phyloP scores from a whole-genome alignment of 92 coral and sea anemone genomes.

The Metridium senile region DNA sequence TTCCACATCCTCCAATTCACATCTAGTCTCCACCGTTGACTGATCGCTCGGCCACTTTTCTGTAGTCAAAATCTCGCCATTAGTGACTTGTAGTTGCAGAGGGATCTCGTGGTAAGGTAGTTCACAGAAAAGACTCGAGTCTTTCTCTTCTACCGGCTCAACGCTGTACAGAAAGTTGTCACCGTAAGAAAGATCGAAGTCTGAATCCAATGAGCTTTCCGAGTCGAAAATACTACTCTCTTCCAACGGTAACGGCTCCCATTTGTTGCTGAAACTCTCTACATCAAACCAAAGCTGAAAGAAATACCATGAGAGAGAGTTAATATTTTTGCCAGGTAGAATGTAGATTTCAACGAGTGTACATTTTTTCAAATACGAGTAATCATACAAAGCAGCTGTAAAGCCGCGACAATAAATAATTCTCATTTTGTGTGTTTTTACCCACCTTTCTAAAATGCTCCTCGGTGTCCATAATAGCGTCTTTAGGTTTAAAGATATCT shows the following conservation, averaged over 20 bases:
- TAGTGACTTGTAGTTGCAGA: conserved; percentile 56
- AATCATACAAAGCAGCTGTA: conserved; percentile 2
- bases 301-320: no score
- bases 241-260: conserved; percentile 66
- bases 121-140: conserved; percentile 66
- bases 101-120: conserved; percentile 66
- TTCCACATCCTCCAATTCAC: conserved; percentile 56
- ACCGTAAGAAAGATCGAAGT: conserved; percentile 78
- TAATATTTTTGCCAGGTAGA: no score
- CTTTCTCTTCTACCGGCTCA: conserved; percentile 74
- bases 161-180: conserved; percentile 80
- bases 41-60: conserved; percentile 12
- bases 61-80: conserved; percentile 51
- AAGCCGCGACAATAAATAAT: neutral
- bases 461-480: conserved; percentile 85
- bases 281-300: conserved; percentile 83
- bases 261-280: conserved; percentile 67
- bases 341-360: neutral
- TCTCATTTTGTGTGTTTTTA: neutral
- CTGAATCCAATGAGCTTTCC: conserved; percentile 90
- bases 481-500: conserved; percentile 89
- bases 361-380: conserved; percentile 17
- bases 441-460: conserved; percentile 94
- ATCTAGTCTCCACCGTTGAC: conserved; percentile 6
- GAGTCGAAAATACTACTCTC: conserved; percentile 80